Percentiles rank a stretch among this genome's conserved stretches.
Evolutionary conservation across 2,888 invertebrate species (phyloP).

Genomic region (Athrips mouffetella): DNA sequence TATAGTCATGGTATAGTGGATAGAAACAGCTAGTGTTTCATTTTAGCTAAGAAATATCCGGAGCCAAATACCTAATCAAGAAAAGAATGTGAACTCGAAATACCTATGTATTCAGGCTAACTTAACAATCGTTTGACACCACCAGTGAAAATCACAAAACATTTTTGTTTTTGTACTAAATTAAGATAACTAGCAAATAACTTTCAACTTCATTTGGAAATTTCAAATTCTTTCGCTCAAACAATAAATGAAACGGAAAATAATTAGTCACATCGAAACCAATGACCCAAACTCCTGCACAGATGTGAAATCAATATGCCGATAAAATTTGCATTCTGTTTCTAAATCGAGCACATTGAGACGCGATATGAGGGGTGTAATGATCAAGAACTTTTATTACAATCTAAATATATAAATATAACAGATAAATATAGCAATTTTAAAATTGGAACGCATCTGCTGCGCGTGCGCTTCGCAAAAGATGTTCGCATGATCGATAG

Average conservation of each 20-base stretch:
- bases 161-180: no score
- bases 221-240: neutral
- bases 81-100: no score
- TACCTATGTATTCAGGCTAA: no score
- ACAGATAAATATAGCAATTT: constrained; percentile 25
- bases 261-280: no score
- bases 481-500: constrained; percentile 60
- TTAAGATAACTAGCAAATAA: neutral
- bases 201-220: neutral
- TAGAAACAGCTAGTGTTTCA: no score
- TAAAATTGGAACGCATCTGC: constrained; percentile 19
- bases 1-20: no score
- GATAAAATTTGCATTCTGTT: constrained; percentile 35
- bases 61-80: no score
- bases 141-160: no score
- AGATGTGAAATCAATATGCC: constrained; percentile 37
- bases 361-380: constrained; percentile 20
- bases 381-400: constrained; percentile 24
- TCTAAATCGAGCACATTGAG: constrained; percentile 24
- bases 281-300: constrained; percentile 13
- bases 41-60: no score
- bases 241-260: neutral
- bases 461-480: constrained; percentile 51
- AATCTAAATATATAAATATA: neutral
- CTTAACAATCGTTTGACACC: no score